Evolutionary conservation across 2,888 invertebrate species (phyloP), one percentile per base, ranked within the genome.

Genomic region (Lasioglossum lativentre): DNA sequence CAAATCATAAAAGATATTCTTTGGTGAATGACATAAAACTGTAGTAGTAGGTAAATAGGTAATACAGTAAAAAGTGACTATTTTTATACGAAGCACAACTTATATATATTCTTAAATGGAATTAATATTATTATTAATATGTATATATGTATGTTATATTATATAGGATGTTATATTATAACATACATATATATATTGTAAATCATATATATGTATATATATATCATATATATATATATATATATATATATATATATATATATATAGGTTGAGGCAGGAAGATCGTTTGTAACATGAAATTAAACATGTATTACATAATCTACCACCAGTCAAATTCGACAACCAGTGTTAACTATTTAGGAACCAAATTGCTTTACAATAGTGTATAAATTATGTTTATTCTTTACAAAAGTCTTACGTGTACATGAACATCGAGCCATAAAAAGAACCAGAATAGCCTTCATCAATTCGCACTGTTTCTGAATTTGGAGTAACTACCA

Each of bases 331-430:
- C 77, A 38, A 66, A 86, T 78, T 77, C 45, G 47, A 56, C 78
- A 79, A 83, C n/a, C 72, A 85, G 66, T 81, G 34, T 74, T 30
- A 70, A 80, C 85, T 86, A 75, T 82, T 80, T 88, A 89, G 80
- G 82, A 88, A 87, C 89, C 78, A 87, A 87, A 87, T 80, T 74
- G 70, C 75, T 80, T 86, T 82, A 80, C 82, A 91, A 86, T 90
- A 90, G 86, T 88, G 88, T 91, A 93, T 93, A 93, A 93, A 93
- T 94, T 93, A 93, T 86, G 89, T 93, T 93, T 93, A 92, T 93
- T 93, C 47, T 92, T 92, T 90, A 92, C 89, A 92, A 91, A 90
- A 91, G 88, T 90, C 90, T 91, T 92, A 90, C 85, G 89, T 89
- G 86, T 93, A 92, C 89, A 92, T 91, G 85, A 85, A 92, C 88